Percentiles rank a stretch among this genome's conserved stretches.
phyloP scores from a whole-genome alignment of 2,797 vertebrate species.

The Limosa lapponica region DNA sequence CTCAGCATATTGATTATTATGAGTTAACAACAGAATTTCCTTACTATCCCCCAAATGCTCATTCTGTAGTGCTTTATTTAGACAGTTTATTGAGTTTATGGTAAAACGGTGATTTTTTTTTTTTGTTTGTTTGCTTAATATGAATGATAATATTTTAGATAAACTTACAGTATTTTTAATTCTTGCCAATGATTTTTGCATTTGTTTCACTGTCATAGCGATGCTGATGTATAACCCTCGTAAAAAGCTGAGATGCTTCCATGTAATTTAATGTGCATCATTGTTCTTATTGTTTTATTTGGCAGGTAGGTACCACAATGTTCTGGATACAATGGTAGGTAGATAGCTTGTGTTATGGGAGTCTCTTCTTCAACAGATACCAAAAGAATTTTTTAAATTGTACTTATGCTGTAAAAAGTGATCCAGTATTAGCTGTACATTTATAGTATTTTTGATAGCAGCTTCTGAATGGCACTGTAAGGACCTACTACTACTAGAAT shows the following conservation, averaged over 20 bases:
- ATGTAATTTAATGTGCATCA: not conserved
- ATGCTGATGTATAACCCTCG: not conserved
- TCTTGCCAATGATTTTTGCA: not conserved
- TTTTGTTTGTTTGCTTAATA: not conserved
- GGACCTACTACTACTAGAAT: not conserved
- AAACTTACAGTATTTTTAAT: not conserved
- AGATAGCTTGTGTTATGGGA: not conserved
- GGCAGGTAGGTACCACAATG: not conserved
- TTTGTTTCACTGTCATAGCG: not conserved
- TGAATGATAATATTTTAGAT: not conserved
- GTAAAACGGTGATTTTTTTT: not conserved
- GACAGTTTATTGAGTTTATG: not conserved
- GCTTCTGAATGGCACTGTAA: not conserved
- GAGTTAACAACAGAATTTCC: not conserved
- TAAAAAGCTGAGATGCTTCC: not conserved
- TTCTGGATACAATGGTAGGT: not conserved
- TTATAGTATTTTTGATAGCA: not conserved
- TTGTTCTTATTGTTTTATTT: not conserved
- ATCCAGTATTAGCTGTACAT: not conserved
- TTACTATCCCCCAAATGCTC: not conserved
- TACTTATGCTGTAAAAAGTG: not conserved
- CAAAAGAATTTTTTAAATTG: not conserved
- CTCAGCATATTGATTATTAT: not conserved
- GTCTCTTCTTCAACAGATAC: not conserved
- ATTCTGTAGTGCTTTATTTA: not conserved